phyloP scores from a whole-genome alignment of 2,113 vertebrate genomes.

The Phodopus roborovskii region DNA sequence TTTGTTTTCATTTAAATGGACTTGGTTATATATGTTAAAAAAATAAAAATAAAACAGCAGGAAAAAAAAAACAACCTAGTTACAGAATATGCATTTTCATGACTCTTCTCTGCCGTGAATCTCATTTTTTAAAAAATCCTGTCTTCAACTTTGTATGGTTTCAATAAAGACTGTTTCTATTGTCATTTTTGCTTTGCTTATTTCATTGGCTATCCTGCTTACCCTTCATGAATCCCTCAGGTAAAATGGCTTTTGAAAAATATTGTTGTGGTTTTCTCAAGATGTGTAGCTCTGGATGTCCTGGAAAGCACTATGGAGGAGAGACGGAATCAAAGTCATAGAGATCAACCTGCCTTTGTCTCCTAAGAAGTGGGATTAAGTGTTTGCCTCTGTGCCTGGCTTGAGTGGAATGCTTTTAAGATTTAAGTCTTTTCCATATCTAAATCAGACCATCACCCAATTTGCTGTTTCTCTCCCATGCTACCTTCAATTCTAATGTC shows the following conservation, averaged over 20 bases:
- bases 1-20: too few species aligned
- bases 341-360: not conserved
- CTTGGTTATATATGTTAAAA: too few species aligned
- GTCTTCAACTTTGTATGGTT: not conserved
- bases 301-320: too few species aligned
- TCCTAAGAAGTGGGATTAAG: not conserved
- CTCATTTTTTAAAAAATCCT: not conserved
- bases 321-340: not conserved
- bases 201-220: not conserved
- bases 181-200: not conserved
- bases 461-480: not conserved
- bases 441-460: not conserved
- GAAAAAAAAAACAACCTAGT: too few species aligned
- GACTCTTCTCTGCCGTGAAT: not conserved
- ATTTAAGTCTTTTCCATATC: not conserved
- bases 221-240: not conserved
- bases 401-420: not conserved
- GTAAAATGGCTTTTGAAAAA: not conserved
- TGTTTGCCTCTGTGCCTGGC: too few species aligned
- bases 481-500: not conserved
- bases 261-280: not conserved
- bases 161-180: not conserved
- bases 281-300: not conserved
- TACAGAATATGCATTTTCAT: not conserved
- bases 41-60: too few species aligned